Evolutionary conservation across 2,888 invertebrate genomes (phyloP).

Genomic region (Spilosoma lubricipeda): DNA sequence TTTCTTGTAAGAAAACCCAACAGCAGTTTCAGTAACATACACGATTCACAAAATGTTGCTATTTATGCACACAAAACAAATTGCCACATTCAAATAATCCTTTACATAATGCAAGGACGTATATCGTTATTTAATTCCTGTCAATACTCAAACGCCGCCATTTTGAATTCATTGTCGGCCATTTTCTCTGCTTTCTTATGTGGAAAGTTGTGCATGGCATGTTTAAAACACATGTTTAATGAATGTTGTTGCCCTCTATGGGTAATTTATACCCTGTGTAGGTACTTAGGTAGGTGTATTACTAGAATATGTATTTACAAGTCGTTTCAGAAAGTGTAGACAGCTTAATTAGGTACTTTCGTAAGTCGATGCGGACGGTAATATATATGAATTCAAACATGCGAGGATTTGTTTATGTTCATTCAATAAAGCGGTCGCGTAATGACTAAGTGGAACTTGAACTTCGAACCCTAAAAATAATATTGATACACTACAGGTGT

Average conservation of each 20-base stretch:
- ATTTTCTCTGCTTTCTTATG: constrained; percentile 61
- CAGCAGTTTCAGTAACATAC: background rate
- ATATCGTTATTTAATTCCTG: constrained; percentile 21
- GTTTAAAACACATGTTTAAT: constrained; percentile 40
- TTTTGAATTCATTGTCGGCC: constrained; percentile 46
- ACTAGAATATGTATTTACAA: constrained; percentile 17
- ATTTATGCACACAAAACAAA: background rate
- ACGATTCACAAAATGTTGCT: background rate
- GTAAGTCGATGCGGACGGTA: background rate
- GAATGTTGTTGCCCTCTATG: constrained; percentile 22
- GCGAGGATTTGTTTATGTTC: background rate
- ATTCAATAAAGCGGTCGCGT: no score
- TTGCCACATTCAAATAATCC: constrained; percentile 37
- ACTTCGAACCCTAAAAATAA: no score
- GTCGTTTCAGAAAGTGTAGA: constrained; percentile 3
- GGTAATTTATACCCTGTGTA: constrained; percentile 14
- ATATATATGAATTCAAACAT: background rate
- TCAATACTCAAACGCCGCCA: constrained; percentile 21
- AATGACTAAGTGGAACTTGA: no score
- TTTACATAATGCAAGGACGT: constrained; percentile 32
- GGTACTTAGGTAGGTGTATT: constrained; percentile 2
- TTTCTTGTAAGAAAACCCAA: no score
- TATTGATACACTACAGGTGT: no score
- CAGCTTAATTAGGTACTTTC: constrained; percentile 16
- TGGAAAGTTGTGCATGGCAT: constrained; percentile 53